These are phyloP conservation scores for Scomber japonicus DNA, from an alignment of 2,113 vertebrate species.

Conservation along the genomic window DNA sequence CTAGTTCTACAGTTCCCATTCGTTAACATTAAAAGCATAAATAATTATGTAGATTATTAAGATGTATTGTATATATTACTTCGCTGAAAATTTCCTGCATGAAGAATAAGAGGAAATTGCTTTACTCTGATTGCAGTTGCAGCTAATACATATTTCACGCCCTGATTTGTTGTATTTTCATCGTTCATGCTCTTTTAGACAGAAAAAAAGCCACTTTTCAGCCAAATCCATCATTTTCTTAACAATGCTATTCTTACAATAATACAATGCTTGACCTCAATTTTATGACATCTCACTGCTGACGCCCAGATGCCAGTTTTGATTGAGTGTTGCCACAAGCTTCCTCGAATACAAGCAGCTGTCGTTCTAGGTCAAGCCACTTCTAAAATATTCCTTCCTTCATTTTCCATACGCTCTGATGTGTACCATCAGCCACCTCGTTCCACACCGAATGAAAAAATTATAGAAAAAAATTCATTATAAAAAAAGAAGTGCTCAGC, in stretches of 20 bases:
- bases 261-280: constrained; percentile 32
- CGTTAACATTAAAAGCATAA: constrained; percentile 37
- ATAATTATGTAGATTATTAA: constrained; percentile 53
- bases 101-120: not conserved
- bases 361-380: constrained; percentile 57
- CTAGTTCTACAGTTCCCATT: constrained; percentile 22
- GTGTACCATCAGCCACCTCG: constrained; percentile 13
- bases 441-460: constrained; percentile 20
- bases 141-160: not conserved
- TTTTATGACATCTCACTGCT: constrained; percentile 36
- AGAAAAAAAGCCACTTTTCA: not conserved
- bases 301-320: constrained; percentile 40
- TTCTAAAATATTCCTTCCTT: constrained; percentile 48
- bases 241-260: constrained; percentile 14
- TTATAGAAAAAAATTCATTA: not conserved
- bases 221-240: not conserved
- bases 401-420: constrained; percentile 52
- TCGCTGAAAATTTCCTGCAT: not conserved
- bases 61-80: constrained; percentile 28
- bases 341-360: constrained; percentile 58
- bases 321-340: constrained; percentile 44
- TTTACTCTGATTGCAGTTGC: not conserved
- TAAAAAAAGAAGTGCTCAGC: constrained; percentile 32
- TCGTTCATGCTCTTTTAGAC: not conserved
- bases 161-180: not conserved